Conservation (phyloP, 2,113 vertebrate genomes). For the Saccopteryx bilineata region DNA sequence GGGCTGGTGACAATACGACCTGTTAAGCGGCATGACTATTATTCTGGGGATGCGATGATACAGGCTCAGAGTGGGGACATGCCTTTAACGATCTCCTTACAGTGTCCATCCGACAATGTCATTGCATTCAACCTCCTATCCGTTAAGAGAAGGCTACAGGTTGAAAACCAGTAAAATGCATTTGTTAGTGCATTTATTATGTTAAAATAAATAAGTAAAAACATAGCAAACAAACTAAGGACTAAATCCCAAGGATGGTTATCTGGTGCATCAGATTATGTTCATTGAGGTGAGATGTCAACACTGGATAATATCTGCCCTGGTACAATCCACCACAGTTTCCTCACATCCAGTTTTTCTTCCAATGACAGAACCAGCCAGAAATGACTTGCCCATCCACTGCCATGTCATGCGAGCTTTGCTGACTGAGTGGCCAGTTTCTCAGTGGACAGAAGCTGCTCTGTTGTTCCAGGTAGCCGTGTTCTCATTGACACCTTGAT, state of each 20-base stretch:
- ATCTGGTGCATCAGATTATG: constrained; percentile 89
- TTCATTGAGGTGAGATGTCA: constrained; percentile 90
- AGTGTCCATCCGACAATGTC: background rate
- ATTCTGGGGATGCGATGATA: background rate
- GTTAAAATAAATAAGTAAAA: constrained; percentile 79
- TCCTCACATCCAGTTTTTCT: constrained; percentile 67
- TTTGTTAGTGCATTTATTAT: background rate
- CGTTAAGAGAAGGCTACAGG: constrained; percentile 84
- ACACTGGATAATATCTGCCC: constrained; percentile 93
- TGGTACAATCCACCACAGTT: constrained; percentile 82
- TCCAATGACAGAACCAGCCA: constrained; percentile 73
- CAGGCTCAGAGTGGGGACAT: background rate
- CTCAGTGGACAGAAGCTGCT: constrained; percentile 78
- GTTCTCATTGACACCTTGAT: constrained; percentile 60
- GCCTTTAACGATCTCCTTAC: background rate
- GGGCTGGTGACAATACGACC: background rate
- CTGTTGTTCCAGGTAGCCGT: constrained; percentile 4
- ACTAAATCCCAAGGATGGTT: constrained; percentile 88
- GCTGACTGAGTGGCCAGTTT: constrained; percentile 68
- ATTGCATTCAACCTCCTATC: constrained; percentile 44
- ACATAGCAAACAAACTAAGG: constrained; percentile 86
- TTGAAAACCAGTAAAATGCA: constrained; percentile 25
- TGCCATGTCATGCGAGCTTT: constrained; percentile 65
- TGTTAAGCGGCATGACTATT: background rate
- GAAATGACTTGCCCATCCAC: constrained; percentile 74